Conservation (phyloP, 2,797 vertebrate genomes). For the Lacerta agilis region DNA sequence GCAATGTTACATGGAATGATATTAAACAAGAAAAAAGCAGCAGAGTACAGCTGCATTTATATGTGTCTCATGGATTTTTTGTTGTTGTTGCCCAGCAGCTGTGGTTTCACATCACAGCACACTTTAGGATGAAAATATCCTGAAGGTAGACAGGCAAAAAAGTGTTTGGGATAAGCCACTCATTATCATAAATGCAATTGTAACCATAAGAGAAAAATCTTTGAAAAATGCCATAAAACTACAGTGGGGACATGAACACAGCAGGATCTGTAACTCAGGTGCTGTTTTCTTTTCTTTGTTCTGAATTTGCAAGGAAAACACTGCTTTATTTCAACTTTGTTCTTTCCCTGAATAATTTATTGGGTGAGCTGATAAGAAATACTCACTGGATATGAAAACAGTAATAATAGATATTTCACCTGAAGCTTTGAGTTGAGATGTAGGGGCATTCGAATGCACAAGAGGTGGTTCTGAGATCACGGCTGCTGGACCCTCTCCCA, state of each 20-base stretch:
- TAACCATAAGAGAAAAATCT: background rate
- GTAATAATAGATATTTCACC: rapidly evolving
- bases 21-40: background rate
- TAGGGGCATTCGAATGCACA: background rate
- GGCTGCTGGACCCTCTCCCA: background rate
- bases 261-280: conserved; percentile 12
- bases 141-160: background rate
- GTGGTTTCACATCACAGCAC: rapidly evolving
- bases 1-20: background rate
- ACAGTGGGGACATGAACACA: background rate
- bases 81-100: background rate
- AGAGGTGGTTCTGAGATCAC: background rate
- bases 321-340: conserved; percentile 7
- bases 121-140: background rate
- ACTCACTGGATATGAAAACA: background rate
- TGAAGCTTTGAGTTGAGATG: background rate
- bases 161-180: background rate
- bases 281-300: conserved; percentile 25
- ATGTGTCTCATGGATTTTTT: background rate
- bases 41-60: background rate
- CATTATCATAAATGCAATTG: conserved; percentile 9
- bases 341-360: background rate
- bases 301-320: background rate
- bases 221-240: conserved; percentile 9
- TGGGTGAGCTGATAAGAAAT: background rate